These are phyloP conservation scores for Callipepla squamata DNA, from an alignment of 2,113 vertebrate genomes.

Conservation along the genomic window DNA sequence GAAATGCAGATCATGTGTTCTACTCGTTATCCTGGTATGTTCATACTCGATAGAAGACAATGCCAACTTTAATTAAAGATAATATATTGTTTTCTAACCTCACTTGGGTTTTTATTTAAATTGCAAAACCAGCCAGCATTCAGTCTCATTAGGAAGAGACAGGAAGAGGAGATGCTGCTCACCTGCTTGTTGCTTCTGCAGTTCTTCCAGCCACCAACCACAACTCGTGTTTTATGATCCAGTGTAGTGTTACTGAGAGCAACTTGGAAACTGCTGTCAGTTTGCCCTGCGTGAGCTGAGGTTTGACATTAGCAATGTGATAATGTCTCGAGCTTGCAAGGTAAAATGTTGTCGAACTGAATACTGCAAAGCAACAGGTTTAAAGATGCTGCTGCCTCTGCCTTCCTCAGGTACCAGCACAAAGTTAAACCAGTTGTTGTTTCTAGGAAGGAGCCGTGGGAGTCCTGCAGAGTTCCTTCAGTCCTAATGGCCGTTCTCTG, in stretches of 20 bases:
- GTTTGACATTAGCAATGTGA: too few relatives aligned
- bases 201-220: background rate
- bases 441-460: background rate
- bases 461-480: background rate
- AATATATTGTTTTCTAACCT: conserved; percentile 50
- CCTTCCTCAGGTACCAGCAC: background rate
- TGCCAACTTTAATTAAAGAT: conserved; percentile 46
- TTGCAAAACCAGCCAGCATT: background rate
- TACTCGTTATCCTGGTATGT: background rate
- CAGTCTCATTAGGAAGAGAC: background rate
- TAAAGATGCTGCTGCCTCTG: background rate
- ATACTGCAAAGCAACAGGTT: conserved; percentile 31
- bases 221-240: background rate
- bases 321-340: background rate
- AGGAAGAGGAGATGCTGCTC: background rate
- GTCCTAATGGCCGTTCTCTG: accelerated
- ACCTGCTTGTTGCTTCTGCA: accelerated
- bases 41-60: conserved; percentile 2
- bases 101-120: conserved; percentile 33
- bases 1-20: background rate
- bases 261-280: background rate
- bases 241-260: background rate
- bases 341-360: background rate
- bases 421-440: background rate
- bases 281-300: background rate